Base-by-base conservation (phyloP, 2,888 invertebrate species). In the Drosophila phalerata region DNA sequence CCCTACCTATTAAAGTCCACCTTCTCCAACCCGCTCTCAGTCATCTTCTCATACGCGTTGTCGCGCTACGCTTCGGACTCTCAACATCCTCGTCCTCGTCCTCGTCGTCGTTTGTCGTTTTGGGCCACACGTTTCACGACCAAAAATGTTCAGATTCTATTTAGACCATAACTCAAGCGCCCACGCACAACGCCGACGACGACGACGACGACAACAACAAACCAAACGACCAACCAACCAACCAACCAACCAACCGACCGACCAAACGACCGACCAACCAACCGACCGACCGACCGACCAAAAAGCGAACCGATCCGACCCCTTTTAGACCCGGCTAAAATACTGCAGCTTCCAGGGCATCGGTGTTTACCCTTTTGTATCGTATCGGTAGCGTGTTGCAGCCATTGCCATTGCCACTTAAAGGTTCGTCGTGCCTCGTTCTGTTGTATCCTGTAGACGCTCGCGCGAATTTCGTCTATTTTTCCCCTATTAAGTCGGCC, bases 151-250 rank as follows among this genome's bases (percentile, higher is more conserved):
- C 66, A 77, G 81, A 74, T 84, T 84, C 84, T 77, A 84, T 86
- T 84, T 78, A 68, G 81, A 62, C 79, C 79, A 86, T 81, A 81
- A 81, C 75, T 81, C 79, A 74, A 65, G 52, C 64, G 43, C 60
- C 62, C 77, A 73, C 60, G 73, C 64, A 73, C 51, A 43, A 47
- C 69, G 34, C 34, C 28, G 8, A 48, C 42, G 19, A 42, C 15
- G 25, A 45, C 30, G 45, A 52, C 42, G 42, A 19, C 38, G 10
- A 37, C 61, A 10, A 53, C 38, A 19, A 28, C 52, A 40, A 28
- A 55, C 47, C 57, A 11, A 57, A 3, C 57, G 17, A 38, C 47
- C 19, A 11, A 40, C 42, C 57, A 49, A 17, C 25, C 48, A 42
- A 47, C 52, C 52, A 3, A 58, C 51, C 57, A 40, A 58, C 38